Base-by-base conservation (phyloP, 37 sponge, comb jelly and placozoan species). In the Mnemiopsis leidyi region DNA sequence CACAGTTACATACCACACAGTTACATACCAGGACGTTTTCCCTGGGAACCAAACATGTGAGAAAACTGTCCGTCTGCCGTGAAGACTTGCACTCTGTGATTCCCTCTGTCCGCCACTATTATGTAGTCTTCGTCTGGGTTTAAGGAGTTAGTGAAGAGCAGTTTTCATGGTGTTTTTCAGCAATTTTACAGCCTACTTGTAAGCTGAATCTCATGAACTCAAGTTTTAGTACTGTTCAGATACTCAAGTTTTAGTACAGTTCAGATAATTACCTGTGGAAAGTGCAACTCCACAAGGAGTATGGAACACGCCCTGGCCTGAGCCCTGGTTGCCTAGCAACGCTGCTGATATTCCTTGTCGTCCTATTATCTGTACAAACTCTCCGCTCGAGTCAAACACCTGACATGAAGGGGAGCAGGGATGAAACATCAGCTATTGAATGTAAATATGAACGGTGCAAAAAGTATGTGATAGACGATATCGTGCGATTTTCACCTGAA, bases 71-170 rank as follows among this genome's bases (percentile, higher is more conserved):
- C 90, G 2, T 85, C 90, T 39, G 36, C n/a, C 29, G 40, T 40
- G 36, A 85, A 85, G 7, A 85, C 90, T 39, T 85, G 90, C 3
- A 85, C 30, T 40, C 90, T 85, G 90, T 85, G 90, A 33, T 85
- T 85, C 16, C 90, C 90, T n/a, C 90, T 1, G 30, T 85, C 90
- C 1, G 61, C 40, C 38, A 85, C 90, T 39, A 85, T 37, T 32
- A 85, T 40, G 48, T 32, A 85, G 3, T 85, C 61, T 23, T 37
- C 90, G 23, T 85, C 90, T 85, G 90, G 25, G 30, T 29, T 29
- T 28, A 71, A 48, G 61, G n/a, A 48, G 13, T 48, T 48, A 48
- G 61, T 48, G n/a, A n/a, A n/a, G n/a, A n/a, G n/a, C n/a, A n/a
- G n/a, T n/a, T n/a, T n/a, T n/a, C n/a, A n/a, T n/a, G n/a, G n/a